Conservation (phyloP, 2,797 vertebrate genomes). For the Nannoperca obscura region DNA sequence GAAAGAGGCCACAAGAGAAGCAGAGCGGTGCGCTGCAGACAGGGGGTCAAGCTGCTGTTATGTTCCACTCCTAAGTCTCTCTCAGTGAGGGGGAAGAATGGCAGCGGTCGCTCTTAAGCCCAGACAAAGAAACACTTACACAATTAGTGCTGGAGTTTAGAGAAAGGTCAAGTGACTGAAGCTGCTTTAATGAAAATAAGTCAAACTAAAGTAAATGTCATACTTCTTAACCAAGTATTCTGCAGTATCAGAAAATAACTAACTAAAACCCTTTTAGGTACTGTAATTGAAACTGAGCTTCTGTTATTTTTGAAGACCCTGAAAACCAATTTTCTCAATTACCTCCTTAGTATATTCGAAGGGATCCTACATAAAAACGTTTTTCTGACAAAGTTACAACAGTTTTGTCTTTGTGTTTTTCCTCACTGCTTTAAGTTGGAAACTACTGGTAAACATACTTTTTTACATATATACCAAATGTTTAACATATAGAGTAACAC, state of each 20-base stretch:
- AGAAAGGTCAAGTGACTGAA: conserved; percentile 64
- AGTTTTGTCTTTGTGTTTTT: background rate
- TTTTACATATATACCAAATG: no score
- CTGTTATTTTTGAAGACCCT: background rate
- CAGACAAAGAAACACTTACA: conserved; percentile 24
- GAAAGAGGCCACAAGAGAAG: conserved; percentile 39
- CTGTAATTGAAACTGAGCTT: conserved; percentile 7
- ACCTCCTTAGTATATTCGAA: background rate
- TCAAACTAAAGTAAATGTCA: conserved; percentile 58
- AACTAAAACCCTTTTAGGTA: background rate
- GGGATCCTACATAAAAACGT: background rate
- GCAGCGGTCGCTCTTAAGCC: conserved; percentile 27
- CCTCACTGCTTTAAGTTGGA: background rate
- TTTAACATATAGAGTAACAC: background rate
- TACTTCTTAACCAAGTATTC: conserved; percentile 21
- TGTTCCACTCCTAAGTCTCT: conserved; percentile 36
- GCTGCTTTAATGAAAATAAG: conserved; percentile 47
- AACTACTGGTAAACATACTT: no score
- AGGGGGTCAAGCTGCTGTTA: conserved; percentile 57
- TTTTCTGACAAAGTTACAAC: background rate
- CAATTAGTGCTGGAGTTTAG: conserved; percentile 58
- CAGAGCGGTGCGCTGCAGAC: conserved; percentile 17
- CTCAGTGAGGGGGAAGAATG: conserved; percentile 33
- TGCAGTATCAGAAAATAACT: background rate
- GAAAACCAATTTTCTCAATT: background rate